Evolutionary conservation across 1,140 invertebrate genomes (phyloP), one percentile per base, ranked within the genome.

Genomic region (Rhagoletis pomonella): DNA sequence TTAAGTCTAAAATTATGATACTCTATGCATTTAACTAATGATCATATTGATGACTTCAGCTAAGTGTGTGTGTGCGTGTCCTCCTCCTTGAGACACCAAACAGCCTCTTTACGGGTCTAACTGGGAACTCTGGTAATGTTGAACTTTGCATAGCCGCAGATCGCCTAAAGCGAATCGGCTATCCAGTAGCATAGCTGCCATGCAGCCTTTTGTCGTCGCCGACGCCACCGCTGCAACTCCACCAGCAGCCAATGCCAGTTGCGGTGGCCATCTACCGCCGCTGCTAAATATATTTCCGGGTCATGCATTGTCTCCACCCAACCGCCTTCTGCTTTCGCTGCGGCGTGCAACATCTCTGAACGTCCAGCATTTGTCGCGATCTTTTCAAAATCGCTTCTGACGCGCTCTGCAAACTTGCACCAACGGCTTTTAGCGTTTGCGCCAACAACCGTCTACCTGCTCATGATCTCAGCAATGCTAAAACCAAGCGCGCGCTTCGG

Each of bases 391-490:
- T 58, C 73, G 73, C 73, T 19, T 17, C 73, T 29, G 47, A 17
- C 17, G 47, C 47, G 73, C 47, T 81, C n/a, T 81, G 44, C 69
- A 2, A 73, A n/a, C 44, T 81, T 81, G 47, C 44, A 81, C 73
- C 73, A 55, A 81, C 42, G 50, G 9, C 44, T 81, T 19, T 29
- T 81, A 55, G 44, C 73, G 44, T 47, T n/a, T 17, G 14, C 69
- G 12, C 3, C 73, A n/a, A 44, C 7, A 1, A 55, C n/a, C 50
- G 50, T 91, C 93, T 95, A 96, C 94, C 96, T 95, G 91, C 95
- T 96, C 96, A 97, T 96, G 69, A 97, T 97, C 89, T 97, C 96
- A 89, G 96, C 96, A 93, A 97, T 97, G 89, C 95, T 96, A 93
- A 97, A 97, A 1, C 96, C 96, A 88, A 96, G 93, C n/a, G 94